Conservation (phyloP, 2,113 vertebrate species). For the Eulacestoma nigropectus region DNA sequence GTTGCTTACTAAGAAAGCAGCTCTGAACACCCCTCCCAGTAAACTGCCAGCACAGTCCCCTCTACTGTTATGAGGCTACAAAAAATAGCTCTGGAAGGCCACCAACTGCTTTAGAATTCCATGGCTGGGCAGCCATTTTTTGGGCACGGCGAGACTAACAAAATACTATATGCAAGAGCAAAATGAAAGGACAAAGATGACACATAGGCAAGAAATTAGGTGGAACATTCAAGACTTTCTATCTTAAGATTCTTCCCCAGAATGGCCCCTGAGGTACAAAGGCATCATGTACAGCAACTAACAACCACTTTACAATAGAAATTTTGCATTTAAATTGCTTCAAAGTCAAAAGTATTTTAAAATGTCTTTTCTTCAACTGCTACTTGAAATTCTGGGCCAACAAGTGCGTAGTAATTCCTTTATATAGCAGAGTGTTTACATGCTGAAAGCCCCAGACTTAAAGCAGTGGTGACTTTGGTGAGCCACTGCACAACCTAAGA, state of each 20-base stretch:
- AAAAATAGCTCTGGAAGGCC: neutral
- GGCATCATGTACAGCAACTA: neutral
- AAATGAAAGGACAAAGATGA: neutral
- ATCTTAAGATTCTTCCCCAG: neutral
- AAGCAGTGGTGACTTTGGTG: neutral
- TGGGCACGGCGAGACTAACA: neutral
- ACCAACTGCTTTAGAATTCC: neutral
- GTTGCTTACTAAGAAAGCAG: neutral
- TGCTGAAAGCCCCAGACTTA: neutral
- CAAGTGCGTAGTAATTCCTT: neutral
- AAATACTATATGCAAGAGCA: neutral
- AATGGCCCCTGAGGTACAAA: neutral
- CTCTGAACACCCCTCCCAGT: too few relatives aligned
- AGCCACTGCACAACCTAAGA: neutral
- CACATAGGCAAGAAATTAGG: neutral
- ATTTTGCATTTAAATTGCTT: neutral
- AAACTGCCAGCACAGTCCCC: neutral
- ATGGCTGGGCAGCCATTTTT: neutral
- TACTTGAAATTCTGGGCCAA: neutral
- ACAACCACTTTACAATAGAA: neutral
- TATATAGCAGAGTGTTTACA: rapidly evolving
- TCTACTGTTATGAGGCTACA: neutral
- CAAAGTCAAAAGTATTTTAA: neutral
- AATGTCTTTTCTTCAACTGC: neutral
- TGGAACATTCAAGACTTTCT: neutral